These are phyloP conservation scores for Drymodes brunneopygia DNA, from an alignment of 2,113 vertebrate genomes.

Conservation along the genomic window DNA sequence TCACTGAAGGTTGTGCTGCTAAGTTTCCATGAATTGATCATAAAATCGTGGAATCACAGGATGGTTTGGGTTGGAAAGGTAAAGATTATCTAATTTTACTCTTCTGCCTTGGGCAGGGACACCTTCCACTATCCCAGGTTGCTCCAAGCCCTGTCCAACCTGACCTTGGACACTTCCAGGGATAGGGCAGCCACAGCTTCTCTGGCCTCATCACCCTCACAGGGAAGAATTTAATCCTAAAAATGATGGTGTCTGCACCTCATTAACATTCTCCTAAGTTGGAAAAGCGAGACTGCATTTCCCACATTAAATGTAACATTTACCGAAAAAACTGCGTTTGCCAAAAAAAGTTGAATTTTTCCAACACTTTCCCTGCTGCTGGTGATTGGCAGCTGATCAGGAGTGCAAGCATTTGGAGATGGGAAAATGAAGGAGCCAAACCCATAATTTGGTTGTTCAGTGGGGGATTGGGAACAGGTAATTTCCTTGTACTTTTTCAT, in stretches of 20 bases:
- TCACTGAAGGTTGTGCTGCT: neutral
- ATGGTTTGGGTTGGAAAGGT: neutral
- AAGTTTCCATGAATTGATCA: neutral
- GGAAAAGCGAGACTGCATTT: neutral
- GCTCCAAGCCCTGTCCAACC: fast-evolving
- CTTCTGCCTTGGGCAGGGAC: neutral
- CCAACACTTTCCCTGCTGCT: neutral
- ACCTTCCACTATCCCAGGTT: neutral
- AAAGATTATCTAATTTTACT: neutral
- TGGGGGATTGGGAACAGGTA: neutral
- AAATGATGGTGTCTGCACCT: neutral
- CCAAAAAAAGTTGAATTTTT: neutral
- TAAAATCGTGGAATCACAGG: neutral
- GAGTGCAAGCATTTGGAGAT: neutral
- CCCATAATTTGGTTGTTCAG: neutral
- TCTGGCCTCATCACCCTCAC: neutral
- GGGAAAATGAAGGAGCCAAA: neutral
- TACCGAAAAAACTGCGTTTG: neutral
- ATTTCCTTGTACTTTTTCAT: neutral
- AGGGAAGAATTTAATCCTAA: neutral
- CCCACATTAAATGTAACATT: neutral
- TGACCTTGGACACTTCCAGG: neutral
- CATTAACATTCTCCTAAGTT: neutral
- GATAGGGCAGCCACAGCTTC: neutral
- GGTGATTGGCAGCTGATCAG: neutral